Percentiles rank a stretch among this genome's conserved stretches.
Evolutionary conservation across 2,797 vertebrate species (phyloP).

Genomic region (Catharus ustulatus): DNA sequence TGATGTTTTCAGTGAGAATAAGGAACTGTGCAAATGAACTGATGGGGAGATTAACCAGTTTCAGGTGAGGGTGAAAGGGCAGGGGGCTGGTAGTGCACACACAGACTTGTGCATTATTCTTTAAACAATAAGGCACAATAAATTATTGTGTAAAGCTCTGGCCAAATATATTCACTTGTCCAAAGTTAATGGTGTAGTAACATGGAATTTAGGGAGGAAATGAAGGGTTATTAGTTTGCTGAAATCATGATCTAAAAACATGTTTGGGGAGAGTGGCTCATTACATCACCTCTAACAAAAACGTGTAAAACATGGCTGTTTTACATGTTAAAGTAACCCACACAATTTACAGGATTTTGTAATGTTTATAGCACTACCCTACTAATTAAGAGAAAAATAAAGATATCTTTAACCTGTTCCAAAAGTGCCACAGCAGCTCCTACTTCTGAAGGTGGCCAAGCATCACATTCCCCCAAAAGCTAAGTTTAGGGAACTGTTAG

Average conservation of each 20-base stretch:
- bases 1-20: neutral
- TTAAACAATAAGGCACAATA: neutral
- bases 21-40: constrained; percentile 25
- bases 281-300: neutral
- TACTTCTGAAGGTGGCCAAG: neutral
- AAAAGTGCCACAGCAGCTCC: neutral
- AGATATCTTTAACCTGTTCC: neutral
- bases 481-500: neutral
- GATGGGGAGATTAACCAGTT: neutral
- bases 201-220: neutral
- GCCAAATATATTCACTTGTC: neutral
- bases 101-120: neutral
- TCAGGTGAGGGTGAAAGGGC: neutral
- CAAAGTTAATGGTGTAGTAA: neutral
- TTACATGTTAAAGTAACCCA: neutral
- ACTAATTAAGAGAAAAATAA: neutral
- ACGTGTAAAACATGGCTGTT: neutral
- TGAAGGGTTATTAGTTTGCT: neutral
- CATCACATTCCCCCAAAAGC: neutral
- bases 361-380: neutral
- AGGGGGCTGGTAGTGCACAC: neutral
- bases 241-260: neutral
- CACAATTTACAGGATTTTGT: neutral
- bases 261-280: neutral
- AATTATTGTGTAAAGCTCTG: neutral